phyloP scores from a whole-genome alignment of 1,140 invertebrate genomes.

The Diplogasteroides magnus region DNA sequence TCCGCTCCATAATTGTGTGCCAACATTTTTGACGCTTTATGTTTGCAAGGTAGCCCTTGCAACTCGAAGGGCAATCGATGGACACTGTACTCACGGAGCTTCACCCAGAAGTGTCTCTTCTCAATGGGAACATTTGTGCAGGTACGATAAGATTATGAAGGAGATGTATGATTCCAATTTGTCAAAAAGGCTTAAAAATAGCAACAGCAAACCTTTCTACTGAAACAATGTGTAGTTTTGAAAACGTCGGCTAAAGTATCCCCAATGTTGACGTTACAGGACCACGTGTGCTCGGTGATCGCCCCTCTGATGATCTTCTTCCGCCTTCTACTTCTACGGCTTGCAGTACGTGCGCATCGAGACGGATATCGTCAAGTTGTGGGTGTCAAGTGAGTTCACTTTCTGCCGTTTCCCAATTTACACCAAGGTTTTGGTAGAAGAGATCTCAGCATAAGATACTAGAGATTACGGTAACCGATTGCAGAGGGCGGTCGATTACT shows the following conservation, averaged over 20 bases:
- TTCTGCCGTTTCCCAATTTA: too few species aligned
- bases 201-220: not conserved
- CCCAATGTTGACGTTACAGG: too few species aligned
- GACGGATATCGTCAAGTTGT: slow-evolving; percentile 50
- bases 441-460: not conserved
- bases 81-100: slow-evolving; percentile 38
- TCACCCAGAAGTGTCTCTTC: slow-evolving; percentile 36
- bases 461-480: slow-evolving; percentile 17
- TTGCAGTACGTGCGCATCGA: slow-evolving; percentile 46
- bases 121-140: slow-evolving; percentile 20
- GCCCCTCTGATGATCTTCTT: slow-evolving; percentile 33
- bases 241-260: too few species aligned
- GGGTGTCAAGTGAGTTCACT: slow-evolving; percentile 40
- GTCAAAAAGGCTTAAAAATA: not conserved
- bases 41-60: too few species aligned
- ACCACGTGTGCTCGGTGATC: slow-evolving; percentile 36
- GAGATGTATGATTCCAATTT: too few species aligned
- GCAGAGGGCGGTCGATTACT: slow-evolving; percentile 50
- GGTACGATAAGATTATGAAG: too few species aligned
- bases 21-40: too few species aligned
- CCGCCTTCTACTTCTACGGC: slow-evolving; percentile 38
- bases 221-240: not conserved
- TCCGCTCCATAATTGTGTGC: too few species aligned
- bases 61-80: slow-evolving; percentile 36
- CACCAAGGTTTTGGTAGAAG: too few species aligned